Evolutionary conservation across 2,888 invertebrate genomes (phyloP), one percentile per base, ranked within the genome.

Genomic region (Philereme vetulata): DNA sequence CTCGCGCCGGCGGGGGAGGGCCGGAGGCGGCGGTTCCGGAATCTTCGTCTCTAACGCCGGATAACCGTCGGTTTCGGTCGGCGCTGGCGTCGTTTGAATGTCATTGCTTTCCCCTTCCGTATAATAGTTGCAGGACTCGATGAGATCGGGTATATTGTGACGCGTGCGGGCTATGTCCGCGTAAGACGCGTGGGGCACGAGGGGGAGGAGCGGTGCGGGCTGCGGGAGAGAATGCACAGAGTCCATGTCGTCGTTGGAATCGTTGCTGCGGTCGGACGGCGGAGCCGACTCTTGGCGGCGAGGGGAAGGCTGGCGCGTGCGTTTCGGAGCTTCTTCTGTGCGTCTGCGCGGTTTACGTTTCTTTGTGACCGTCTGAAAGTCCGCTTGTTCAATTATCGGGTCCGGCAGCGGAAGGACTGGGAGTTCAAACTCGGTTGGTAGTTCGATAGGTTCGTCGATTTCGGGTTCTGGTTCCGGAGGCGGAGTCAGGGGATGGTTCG

Each of bases 331-430:
- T 55, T 91, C 93, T 77, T 93, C 93, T 69, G 90, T 84, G 72
- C 95, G 94, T 77, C 96, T 96, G 76, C 96, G 96, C 75, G 95
- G 94, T 78, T 95, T 95, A 84, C 96, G 96, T 82, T 96, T 96
- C 81, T 96, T 97, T 60, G 95, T 96, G 54, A 97, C 97, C 53
- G 96, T 95, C 82, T 96, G 95, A 88, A 97, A 97, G 77, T 97
- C 97, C 8, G 95, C 93, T 53, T 93, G 93, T 82, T 95, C 95
- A 0, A 60, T 47, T 1, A 58, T 40, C 10, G 62, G 56, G 3
- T 62, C 61, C 9, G 68, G 85, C 60, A 71, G 92, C 4, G 62
- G 55, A 7, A 51, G 11, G 1, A 9, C 11, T 0, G 62, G 58
- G 4, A 62, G 51, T 10, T 58, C 58, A 21, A 55, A 62, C 0